Conservation (phyloP, 2,113 vertebrate genomes). For the Drymodes brunneopygia region DNA sequence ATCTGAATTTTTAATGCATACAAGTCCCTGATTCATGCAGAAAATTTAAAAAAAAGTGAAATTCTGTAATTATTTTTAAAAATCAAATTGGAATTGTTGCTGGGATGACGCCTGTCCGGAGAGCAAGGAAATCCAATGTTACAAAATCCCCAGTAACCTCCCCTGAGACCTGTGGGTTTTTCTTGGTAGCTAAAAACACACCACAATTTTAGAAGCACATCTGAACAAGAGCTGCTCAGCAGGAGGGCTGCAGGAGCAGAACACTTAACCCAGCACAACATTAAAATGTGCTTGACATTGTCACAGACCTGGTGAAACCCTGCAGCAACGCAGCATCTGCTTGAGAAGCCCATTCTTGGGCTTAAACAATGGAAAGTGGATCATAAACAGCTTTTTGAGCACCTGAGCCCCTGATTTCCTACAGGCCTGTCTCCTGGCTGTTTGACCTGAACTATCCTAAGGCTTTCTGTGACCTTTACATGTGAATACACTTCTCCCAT, state of each 20-base stretch:
- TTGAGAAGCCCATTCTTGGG: neutral
- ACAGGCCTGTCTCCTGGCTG: neutral
- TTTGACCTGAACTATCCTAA: neutral
- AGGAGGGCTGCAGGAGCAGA: neutral
- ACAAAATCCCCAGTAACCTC: neutral
- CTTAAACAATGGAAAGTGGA: neutral
- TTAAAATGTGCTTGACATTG: neutral
- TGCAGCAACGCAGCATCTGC: neutral
- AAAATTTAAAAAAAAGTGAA: neutral
- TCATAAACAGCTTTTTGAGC: neutral
- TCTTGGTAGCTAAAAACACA: neutral
- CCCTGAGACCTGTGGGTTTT: neutral
- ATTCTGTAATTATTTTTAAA: neutral
- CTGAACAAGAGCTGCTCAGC: neutral
- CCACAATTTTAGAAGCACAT: neutral
- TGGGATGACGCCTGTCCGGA: neutral
- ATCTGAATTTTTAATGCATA: neutral
- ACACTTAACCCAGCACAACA: neutral
- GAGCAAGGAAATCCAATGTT: accelerated
- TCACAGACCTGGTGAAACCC: neutral
- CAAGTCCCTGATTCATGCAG: neutral
- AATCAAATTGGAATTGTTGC: neutral
- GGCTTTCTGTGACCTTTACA: neutral
- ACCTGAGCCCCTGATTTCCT: neutral
- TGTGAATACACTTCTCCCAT: neutral